phyloP scores from a whole-genome alignment of 2,888 invertebrate genomes.

The Pristionchus exspectatus region DNA sequence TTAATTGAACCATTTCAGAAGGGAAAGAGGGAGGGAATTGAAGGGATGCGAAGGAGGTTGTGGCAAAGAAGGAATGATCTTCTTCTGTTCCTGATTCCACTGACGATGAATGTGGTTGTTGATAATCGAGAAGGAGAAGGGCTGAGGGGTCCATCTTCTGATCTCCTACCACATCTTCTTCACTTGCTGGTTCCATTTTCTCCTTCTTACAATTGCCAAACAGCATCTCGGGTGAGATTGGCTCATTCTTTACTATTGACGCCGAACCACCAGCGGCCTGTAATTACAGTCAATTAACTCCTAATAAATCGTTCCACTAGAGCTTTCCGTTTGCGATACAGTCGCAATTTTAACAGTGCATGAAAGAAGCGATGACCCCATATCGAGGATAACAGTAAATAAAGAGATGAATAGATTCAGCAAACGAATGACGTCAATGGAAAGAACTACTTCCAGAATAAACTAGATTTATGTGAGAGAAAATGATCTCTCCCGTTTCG shows the following conservation, averaged over 20 bases:
- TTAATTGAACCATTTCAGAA: neutral
- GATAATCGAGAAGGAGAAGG: neutral
- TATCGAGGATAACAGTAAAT: neutral
- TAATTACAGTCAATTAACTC: neutral
- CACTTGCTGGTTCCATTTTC: neutral
- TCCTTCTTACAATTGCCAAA: neutral
- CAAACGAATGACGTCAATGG: too few relatives aligned
- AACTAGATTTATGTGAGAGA: neutral
- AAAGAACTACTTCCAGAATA: neutral
- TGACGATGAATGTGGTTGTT: conserved; percentile 50
- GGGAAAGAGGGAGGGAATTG: neutral
- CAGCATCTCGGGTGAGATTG: conserved; percentile 29
- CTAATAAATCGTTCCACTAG: neutral
- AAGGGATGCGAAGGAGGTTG: conserved; percentile 25
- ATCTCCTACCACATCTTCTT: neutral
- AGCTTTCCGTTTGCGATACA: too few relatives aligned
- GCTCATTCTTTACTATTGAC: conserved; percentile 29
- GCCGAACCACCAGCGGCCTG: conserved; percentile 7
- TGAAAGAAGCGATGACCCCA: too few relatives aligned
- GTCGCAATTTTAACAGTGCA: too few relatives aligned
- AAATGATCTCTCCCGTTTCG: neutral
- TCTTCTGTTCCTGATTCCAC: conserved; percentile 52
- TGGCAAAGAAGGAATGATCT: conserved; percentile 1
- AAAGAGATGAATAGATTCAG: neutral
- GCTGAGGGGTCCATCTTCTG: neutral